Evolutionary conservation across 2,113 vertebrate species (phyloP).

Genomic region (Xiphias gladius): DNA sequence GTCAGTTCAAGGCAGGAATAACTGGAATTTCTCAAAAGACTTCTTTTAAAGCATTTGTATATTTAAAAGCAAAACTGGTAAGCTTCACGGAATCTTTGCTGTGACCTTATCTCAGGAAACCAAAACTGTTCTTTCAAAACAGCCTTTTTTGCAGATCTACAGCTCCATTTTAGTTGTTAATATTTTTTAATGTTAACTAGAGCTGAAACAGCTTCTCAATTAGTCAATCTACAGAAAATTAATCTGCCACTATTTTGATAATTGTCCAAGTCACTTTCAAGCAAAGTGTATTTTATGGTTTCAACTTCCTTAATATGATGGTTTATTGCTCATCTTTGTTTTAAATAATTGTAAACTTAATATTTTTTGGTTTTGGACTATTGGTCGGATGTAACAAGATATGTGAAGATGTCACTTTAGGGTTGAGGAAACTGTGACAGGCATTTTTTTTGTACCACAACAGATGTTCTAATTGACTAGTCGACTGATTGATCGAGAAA

Average conservation of each 20-base stretch:
- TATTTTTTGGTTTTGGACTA: not conserved
- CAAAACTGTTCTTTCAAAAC: not conserved
- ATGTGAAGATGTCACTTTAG: not conserved
- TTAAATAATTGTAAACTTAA: not conserved
- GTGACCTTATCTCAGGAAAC: slow-evolving; percentile 2
- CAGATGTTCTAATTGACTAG: not conserved
- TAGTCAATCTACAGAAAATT: not conserved
- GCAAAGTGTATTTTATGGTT: not conserved
- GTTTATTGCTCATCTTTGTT: not conserved
- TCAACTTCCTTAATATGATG: no score
- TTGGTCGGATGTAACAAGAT: not conserved
- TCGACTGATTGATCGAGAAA: not conserved
- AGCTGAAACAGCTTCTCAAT: not conserved
- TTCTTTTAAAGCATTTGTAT: slow-evolving; percentile 2
- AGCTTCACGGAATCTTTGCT: slow-evolving; percentile 4
- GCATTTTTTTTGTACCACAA: no score
- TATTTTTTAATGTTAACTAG: not conserved
- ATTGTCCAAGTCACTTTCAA: not conserved
- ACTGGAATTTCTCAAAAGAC: not conserved
- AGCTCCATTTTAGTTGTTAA: not conserved
- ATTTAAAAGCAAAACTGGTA: not conserved
- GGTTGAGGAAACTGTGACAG: no score
- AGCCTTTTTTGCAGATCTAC: slow-evolving; percentile 12
- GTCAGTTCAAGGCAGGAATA: not conserved
- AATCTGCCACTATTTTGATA: not conserved